These are phyloP conservation scores for Manis pentadactyla DNA, from an alignment of 2,797 vertebrate species.

Conservation along the genomic window DNA sequence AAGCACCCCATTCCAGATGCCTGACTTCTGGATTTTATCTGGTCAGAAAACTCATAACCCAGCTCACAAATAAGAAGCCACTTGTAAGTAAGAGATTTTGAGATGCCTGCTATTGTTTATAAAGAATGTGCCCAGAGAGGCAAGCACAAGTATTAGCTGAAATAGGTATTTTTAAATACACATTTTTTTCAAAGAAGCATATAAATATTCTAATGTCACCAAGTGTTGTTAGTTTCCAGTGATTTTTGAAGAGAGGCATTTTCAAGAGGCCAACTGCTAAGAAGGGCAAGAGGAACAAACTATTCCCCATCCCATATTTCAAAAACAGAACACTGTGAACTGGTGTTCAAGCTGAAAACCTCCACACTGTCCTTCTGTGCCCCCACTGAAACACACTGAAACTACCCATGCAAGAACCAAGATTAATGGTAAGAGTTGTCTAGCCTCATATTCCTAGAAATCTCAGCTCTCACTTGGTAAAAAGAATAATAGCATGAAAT, in stretches of 20 bases:
- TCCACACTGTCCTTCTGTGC: not conserved
- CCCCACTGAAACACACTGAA: not conserved
- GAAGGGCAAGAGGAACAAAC: not conserved
- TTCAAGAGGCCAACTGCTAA: not conserved
- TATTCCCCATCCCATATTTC: not conserved
- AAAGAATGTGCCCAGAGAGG: not conserved
- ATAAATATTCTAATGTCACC: not conserved
- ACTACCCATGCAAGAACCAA: not conserved
- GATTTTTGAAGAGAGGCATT: not conserved
- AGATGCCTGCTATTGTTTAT: not conserved
- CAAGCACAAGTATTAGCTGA: not conserved
- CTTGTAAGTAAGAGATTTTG: not conserved
- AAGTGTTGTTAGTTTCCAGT: not conserved
- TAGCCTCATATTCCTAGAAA: not conserved
- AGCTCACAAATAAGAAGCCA: not conserved
- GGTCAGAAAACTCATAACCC: not conserved
- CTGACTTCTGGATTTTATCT: not conserved
- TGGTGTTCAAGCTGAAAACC: not conserved
- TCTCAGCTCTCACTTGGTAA: not conserved
- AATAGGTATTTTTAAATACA: not conserved
- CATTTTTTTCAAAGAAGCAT: not conserved
- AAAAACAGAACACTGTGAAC: not conserved
- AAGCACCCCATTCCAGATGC: not conserved
- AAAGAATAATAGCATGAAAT: not conserved
- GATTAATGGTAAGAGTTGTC: not conserved